Base-by-base conservation (phyloP, 1,140 invertebrate genomes). In the Dermatophagoides farinae region DNA sequence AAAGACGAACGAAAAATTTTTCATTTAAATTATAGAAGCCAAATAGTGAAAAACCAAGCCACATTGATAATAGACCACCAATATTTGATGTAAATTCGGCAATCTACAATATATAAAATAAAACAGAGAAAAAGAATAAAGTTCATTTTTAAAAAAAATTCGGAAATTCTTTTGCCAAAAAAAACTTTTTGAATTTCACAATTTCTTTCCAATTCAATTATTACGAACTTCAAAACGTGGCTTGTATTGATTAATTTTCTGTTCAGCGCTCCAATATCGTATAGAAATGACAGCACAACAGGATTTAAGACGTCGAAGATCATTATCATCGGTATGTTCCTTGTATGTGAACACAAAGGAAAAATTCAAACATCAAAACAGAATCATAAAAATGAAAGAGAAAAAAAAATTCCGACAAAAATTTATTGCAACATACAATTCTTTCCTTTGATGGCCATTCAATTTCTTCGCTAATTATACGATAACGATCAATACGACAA, bases 141-240 rank as follows among this genome's bases (percentile, higher is more conserved):
- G 8, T 31, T 55, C 37, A 60, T 20, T 39, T 1, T 11, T 58
- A 50, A 60, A 31, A 31, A 41, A 31, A 20, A 57, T 41, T 41
- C 6, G n/a, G 37, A 44, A 16, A 49, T 2, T n/a, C n/a, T n/a
- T n/a, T n/a, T n/a, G n/a, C n/a, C n/a, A n/a, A 18, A 12, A 44
- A 12, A 46, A 44, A 25, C 6, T 8, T 14, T 57, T 8, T 16
- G 1, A 49, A 38, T 1, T 18, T 8, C 6, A 38, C 38, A 44
- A 38, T 60, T 18, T n/a, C 37, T 60, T n/a, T n/a, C n/a, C n/a
- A n/a, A n/a, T n/a, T n/a, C n/a, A n/a, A n/a, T n/a, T n/a, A n/a
- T n/a, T n/a, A n/a, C n/a, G n/a, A 37, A 61, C 60, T n/a, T 52
- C 60, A 57, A 61, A 61, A n/a, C 44, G 41, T n/a, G 60, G 60